A percentile compares a stretch with the other conserved stretches of the same genome.
Evolutionary conservation across 64 coral and sea anemone genomes (phyloP).

Genomic region (Trachythela sp.): DNA sequence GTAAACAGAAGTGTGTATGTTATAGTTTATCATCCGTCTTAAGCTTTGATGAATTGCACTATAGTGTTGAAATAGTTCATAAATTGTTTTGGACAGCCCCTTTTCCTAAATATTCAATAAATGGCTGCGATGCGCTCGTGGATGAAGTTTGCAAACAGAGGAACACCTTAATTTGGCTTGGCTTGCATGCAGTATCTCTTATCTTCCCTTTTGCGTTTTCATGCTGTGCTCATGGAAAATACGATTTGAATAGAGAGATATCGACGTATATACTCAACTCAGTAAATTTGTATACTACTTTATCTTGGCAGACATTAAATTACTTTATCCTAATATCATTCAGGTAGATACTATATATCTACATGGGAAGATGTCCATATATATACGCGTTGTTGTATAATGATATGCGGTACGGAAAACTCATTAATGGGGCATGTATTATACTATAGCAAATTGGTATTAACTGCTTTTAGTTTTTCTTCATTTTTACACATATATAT

Average conservation of each 20-base stretch:
- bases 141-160: background rate
- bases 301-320: background rate
- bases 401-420: background rate
- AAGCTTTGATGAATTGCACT: background rate
- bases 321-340: slow-evolving; percentile 10
- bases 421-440: background rate
- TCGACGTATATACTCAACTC: background rate
- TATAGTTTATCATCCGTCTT: background rate
- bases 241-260: background rate
- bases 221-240: background rate
- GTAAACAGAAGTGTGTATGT: background rate
- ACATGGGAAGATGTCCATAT: background rate
- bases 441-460: background rate
- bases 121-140: background rate
- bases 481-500: no score
- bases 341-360: background rate
- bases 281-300: background rate
- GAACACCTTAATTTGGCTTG: background rate
- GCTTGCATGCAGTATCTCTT: background rate
- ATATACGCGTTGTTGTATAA: background rate
- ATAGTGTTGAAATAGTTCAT: background rate
- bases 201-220: background rate
- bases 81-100: background rate
- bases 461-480: background rate
- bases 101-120: background rate